Conservation (phyloP, 2,113 vertebrate genomes). For the Mus musculus region GRCm39 chr9:64415501-64416000, state of each 20-base stretch:
- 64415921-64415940: slow-evolving; percentile 82
- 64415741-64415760: neutral
- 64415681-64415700: neutral
- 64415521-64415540: neutral
- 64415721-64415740: neutral
- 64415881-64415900: slow-evolving; percentile 86
- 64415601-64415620: neutral
- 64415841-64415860: slow-evolving; percentile 83
- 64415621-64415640: neutral
- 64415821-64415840: slow-evolving; percentile 79
- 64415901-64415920: slow-evolving; percentile 81
- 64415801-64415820: slow-evolving; percentile 57
- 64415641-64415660: neutral
- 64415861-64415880: slow-evolving; percentile 83
- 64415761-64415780: slow-evolving; percentile 9
- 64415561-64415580: neutral
- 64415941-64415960: slow-evolving; percentile 85
- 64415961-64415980: slow-evolving; percentile 82
- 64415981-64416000: slow-evolving; percentile 96
- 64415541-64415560: neutral
- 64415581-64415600: neutral
- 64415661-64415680: neutral
- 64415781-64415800: neutral
- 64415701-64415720: neutral
- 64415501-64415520: neutral